Evolutionary conservation across 2,888 invertebrate species (phyloP), one percentile per base, ranked within the genome.

Genomic region (Zygogramma bicolorata): DNA sequence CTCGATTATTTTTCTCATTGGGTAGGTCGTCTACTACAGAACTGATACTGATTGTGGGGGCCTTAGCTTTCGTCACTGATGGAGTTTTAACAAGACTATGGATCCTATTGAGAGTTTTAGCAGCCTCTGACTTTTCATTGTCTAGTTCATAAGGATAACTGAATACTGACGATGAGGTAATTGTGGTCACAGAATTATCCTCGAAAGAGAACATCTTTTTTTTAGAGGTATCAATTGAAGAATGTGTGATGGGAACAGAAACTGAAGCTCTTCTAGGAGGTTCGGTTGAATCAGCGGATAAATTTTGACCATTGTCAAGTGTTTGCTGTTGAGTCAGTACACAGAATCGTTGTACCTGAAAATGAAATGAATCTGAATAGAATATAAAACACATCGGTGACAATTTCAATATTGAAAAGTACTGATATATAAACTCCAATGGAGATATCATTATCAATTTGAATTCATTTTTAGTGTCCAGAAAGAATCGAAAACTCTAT

Each of bases 21-120:
- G 83, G 83, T 59, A 86, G 77, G 71, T 93, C 92, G 80, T 93
- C 93, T 62, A 90, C 90, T 79, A 91, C 93, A 31, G 93, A 92
- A 88, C 92, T 93, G 74, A 93, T 93, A 88, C 93, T 93, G 82
- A 93, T 93, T 71, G 92, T 89, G 85, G 93, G 87, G 84, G 92
- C 88, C 71, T 80, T 81, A 22, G 84, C 79, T 65, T 82, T 82
- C 63, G 86, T 86, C 70, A 88, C 85, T 66, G 88, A 86, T 80
- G 85, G 84, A 71, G 87, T 86, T 79, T 87, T 88, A 68, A 86
- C 85, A 68, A 88, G 82, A 79, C 85, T 85, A 68, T 84, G 85
- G 77, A 85, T 82, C 82, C 86, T 84, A 79, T 83, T 86, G 70
- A 86, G 81, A 83, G 86, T 83, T 83, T 87, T 84, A 70, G 73